Percentiles rank a stretch among this genome's conserved stretches.
phyloP scores from a whole-genome alignment of 2,888 invertebrate species.

The Crematogaster levior region DNA sequence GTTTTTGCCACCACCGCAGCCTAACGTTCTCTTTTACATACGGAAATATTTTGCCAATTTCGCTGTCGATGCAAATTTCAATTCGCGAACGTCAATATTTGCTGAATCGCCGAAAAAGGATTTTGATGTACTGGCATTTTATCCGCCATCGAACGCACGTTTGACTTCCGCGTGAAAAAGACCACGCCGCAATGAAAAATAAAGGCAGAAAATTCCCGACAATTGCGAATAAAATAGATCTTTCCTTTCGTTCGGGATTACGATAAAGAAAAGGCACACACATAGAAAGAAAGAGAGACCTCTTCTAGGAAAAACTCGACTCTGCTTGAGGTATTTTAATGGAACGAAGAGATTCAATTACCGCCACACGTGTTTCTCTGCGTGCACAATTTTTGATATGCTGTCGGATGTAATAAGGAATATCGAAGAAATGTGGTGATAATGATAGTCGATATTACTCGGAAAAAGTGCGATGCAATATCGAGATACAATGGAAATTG shows the following conservation, averaged over 20 bases:
- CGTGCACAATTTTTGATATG: slow-evolving; percentile 18
- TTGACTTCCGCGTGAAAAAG: slow-evolving; percentile 39
- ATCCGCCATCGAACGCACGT: slow-evolving; percentile 56
- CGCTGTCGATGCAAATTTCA: slow-evolving; percentile 73
- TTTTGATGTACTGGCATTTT: slow-evolving; percentile 70
- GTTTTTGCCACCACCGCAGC: slow-evolving; percentile 10
- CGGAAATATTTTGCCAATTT: slow-evolving; percentile 75
- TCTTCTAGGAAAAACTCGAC: background rate
- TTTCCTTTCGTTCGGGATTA: background rate
- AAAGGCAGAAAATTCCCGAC: slow-evolving; percentile 17
- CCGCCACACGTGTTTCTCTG: slow-evolving; percentile 26
- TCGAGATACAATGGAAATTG: slow-evolving; percentile 40
- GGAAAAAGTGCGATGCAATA: slow-evolving; percentile 36
- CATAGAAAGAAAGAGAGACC: background rate
- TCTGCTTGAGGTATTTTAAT: slow-evolving; percentile 37
- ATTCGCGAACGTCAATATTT: slow-evolving; percentile 74
- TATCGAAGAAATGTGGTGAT: slow-evolving; percentile 41
- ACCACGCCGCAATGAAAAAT: slow-evolving; percentile 12
- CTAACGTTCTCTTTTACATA: slow-evolving; percentile 69
- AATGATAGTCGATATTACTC: slow-evolving; percentile 34
- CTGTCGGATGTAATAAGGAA: slow-evolving; percentile 40
- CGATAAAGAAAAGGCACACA: slow-evolving; percentile 1
- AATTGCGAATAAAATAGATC: slow-evolving; percentile 22
- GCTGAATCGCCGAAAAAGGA: slow-evolving; percentile 73
- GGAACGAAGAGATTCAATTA: slow-evolving; percentile 47